Evolutionary conservation across 2,113 vertebrate species (phyloP).

Genomic region (Paraplagusia blochii): DNA sequence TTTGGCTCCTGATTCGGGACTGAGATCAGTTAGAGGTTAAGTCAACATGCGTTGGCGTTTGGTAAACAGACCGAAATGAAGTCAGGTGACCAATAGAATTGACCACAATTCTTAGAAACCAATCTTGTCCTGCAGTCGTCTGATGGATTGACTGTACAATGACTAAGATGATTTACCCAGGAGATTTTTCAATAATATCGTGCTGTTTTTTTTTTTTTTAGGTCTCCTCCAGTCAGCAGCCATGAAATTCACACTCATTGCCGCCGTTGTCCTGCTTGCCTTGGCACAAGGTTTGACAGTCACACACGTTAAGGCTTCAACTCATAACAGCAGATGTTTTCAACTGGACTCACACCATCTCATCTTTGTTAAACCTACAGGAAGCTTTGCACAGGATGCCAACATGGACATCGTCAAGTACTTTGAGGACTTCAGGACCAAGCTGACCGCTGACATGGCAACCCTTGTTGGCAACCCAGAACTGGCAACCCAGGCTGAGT

Average conservation of each 20-base stretch:
- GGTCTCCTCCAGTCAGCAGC: conserved; percentile 50
- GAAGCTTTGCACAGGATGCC: conserved; percentile 41
- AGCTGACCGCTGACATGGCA: conserved; percentile 35
- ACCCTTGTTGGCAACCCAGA: conserved; percentile 34
- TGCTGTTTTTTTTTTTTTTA: conserved; percentile 14
- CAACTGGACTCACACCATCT: background rate
- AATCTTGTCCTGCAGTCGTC: too few relatives aligned
- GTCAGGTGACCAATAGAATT: too few relatives aligned
- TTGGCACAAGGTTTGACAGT: conserved; percentile 58
- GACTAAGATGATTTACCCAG: too few relatives aligned
- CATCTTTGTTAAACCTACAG: conserved; percentile 24
- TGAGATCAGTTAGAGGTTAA: too few relatives aligned
- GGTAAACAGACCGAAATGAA: background rate
- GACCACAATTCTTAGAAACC: too few relatives aligned
- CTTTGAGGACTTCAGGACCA: conserved; percentile 51
- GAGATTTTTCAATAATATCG: too few relatives aligned
- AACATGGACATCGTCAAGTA: conserved; percentile 46
- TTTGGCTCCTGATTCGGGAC: too few relatives aligned
- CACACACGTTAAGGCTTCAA: background rate
- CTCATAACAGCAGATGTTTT: background rate
- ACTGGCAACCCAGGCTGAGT: conserved; percentile 55
- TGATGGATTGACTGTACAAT: too few relatives aligned
- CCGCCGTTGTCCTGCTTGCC: conserved; percentile 51
- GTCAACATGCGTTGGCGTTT: background rate
- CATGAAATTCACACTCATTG: conserved; percentile 72